Percentiles rank a stretch among this genome's conserved stretches.
phyloP scores from a whole-genome alignment of 2,797 vertebrate species.

The Apogon talboti region DNA sequence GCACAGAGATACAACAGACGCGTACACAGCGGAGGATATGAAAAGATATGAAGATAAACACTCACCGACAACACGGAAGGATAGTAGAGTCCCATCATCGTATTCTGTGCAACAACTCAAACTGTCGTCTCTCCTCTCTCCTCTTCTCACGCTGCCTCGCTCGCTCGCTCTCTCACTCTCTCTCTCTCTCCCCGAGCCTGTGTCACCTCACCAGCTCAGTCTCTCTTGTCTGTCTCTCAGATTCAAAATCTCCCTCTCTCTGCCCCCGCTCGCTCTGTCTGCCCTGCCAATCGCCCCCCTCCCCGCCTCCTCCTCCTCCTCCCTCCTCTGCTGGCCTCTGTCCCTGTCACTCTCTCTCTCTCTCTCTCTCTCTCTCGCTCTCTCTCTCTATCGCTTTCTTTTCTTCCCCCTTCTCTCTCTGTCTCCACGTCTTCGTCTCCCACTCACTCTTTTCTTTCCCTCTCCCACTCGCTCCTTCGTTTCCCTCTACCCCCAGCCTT shows the following conservation, averaged over 20 bases:
- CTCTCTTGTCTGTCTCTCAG: conserved; percentile 81
- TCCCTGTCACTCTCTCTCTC: conserved; percentile 75
- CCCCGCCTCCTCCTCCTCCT: conserved; percentile 56
- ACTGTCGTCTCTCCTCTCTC: conserved; percentile 68
- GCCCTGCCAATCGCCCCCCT: conserved; percentile 69
- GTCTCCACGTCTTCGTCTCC: conserved; percentile 45
- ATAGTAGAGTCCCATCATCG: conserved; percentile 88
- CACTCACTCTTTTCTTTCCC: conserved; percentile 68
- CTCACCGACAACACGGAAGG: conserved; percentile 86
- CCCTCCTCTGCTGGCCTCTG: conserved; percentile 73
- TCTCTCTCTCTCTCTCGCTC: conserved; percentile 39
- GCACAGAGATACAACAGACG: conserved; percentile 14
- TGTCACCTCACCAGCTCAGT: conserved; percentile 79
- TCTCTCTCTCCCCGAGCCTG: conserved; percentile 65
- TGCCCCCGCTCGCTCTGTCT: conserved; percentile 77
- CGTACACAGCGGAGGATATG: conserved; percentile 34
- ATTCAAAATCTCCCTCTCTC: conserved; percentile 88
- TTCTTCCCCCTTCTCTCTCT: conserved; percentile 19
- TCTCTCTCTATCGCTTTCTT: conserved; percentile 38
- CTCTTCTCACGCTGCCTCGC: conserved; percentile 39
- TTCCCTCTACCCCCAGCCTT: conserved; percentile 74
- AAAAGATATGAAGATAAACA: conserved; percentile 62
- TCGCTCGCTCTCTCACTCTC: conserved; percentile 68
- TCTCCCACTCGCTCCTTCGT: conserved; percentile 71
- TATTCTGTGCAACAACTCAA: conserved; percentile 79